Evolutionary conservation across 30 jellyfish, hydroid and myxozoan species (phyloP).

Genomic region (Nemopilema nomurai): DNA sequence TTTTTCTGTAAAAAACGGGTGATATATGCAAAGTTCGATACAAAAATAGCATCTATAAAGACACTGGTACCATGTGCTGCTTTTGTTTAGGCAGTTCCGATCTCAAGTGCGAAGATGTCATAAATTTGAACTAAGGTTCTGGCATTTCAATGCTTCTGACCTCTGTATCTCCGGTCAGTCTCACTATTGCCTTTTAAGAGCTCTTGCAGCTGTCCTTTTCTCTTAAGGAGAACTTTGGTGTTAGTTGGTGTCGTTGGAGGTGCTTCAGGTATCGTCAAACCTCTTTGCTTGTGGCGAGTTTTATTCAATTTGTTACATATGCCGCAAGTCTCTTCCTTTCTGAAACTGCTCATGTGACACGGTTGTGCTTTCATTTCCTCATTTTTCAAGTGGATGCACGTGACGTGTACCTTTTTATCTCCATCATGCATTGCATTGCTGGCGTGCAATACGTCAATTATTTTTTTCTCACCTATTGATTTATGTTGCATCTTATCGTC

Average conservation of each 20-base stretch:
- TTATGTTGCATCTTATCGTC: background rate
- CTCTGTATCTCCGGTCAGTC: background rate
- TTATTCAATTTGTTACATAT: background rate
- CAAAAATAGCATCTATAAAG: no score
- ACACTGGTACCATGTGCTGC: no score
- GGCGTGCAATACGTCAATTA: background rate
- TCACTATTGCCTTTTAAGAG: background rate
- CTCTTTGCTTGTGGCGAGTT: background rate
- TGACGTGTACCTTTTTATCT: background rate
- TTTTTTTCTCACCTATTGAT: background rate
- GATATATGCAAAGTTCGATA: no score
- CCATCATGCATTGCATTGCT: background rate
- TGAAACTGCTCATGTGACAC: background rate
- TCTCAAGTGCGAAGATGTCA: no score
- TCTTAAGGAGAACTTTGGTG: background rate
- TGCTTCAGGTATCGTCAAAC: slow-evolving; percentile 22
- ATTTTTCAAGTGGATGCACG: slow-evolving; percentile 15
- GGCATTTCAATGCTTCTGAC: background rate
- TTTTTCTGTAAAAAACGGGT: no score
- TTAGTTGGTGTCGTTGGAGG: slow-evolving; percentile 51
- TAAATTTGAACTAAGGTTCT: no score
- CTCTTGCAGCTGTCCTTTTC: background rate
- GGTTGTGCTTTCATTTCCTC: background rate
- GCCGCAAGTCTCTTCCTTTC: background rate
- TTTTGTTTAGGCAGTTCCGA: no score